These are phyloP conservation scores for Argyrosomus japonicus DNA, from an alignment of 2,113 vertebrate genomes.

Conservation along the genomic window DNA sequence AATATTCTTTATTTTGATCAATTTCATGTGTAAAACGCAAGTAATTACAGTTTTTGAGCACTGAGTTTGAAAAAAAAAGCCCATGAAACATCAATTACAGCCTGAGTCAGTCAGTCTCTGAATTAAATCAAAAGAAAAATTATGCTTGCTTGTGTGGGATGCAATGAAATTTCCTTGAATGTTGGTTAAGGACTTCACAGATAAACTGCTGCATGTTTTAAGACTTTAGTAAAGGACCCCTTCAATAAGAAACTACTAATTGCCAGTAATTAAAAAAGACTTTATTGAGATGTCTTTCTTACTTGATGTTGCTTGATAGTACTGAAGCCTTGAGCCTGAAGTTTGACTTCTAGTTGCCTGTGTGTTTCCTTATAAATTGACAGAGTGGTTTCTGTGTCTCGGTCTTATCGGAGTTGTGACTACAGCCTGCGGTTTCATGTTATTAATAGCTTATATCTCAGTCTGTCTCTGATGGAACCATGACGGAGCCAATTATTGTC, in stretches of 20 bases:
- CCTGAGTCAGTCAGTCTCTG: too few species aligned
- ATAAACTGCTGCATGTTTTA: neutral
- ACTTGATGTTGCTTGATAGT: neutral
- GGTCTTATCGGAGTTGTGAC: slow-evolving; percentile 29
- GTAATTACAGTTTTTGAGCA: neutral
- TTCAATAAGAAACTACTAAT: neutral
- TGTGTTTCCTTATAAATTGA: slow-evolving; percentile 1
- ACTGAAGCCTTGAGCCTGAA: neutral
- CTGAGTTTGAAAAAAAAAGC: neutral
- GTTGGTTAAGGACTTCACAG: neutral
- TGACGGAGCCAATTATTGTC: slow-evolving; percentile 40
- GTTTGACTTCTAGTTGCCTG: neutral
- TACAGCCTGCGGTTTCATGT: slow-evolving; percentile 8
- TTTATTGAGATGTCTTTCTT: neutral
- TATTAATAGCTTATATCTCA: slow-evolving; percentile 48
- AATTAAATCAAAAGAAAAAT: neutral
- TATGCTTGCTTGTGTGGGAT: neutral
- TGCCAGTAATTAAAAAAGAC: neutral
- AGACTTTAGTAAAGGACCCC: neutral
- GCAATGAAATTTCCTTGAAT: neutral
- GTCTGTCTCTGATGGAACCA: slow-evolving; percentile 42
- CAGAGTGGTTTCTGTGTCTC: neutral
- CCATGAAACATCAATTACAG: neutral
- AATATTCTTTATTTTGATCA: neutral
- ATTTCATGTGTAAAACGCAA: neutral